Percentiles rank a stretch among this genome's conserved stretches.
Evolutionary conservation across 2,113 vertebrate species (phyloP).

Genomic region (Phrynosoma blainvillii): DNA sequence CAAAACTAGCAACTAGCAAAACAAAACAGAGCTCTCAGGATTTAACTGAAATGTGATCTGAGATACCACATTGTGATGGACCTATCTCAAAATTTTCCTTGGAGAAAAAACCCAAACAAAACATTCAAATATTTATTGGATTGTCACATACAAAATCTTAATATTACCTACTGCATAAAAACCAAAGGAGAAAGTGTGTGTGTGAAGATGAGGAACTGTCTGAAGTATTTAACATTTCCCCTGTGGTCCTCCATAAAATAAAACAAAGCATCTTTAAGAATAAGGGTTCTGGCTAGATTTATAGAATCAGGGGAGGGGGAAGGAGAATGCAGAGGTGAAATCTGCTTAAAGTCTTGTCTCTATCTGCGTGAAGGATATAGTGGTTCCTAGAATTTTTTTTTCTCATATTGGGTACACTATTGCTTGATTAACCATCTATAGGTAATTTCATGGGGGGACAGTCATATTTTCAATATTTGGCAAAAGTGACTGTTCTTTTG

Average conservation of each 20-base stretch:
- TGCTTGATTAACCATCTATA: neutral
- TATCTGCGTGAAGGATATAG: neutral
- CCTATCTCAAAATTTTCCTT: neutral
- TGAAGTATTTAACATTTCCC: constrained; percentile 42
- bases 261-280: constrained; percentile 46
- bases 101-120: constrained; percentile 21
- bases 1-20: neutral
- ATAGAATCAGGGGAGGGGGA: neutral
- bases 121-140: neutral
- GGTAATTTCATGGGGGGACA: neutral
- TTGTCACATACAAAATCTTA: neutral
- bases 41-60: constrained; percentile 25
- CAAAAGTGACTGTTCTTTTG: neutral
- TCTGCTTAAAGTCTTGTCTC: neutral
- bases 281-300: neutral
- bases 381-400: constrained; percentile 5
- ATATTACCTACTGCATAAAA: too few relatives aligned
- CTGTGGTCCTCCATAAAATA: constrained; percentile 59
- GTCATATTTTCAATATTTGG: neutral
- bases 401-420: neutral
- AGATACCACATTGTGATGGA: neutral
- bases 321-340: neutral
- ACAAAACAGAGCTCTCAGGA: neutral
- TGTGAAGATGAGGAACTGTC: neutral
- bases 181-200: neutral